Base-by-base conservation (phyloP, 2,888 invertebrate genomes). In the Nudaria mundana region DNA sequence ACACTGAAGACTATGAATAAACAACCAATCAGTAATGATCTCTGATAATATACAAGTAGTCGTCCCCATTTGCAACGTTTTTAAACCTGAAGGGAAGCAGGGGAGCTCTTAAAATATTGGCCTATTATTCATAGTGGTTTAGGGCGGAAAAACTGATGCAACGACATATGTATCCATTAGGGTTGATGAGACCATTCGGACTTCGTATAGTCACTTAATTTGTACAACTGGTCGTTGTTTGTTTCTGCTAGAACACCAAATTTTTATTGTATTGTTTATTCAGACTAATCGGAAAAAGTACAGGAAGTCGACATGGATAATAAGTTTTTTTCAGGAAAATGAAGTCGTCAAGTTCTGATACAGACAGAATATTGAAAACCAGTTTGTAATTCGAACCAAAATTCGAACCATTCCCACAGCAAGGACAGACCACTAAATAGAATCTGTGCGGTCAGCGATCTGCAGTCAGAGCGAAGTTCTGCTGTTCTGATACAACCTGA, bases 151-250 rank as follows among this genome's bases (percentile, higher is more conserved):
- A 76, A 70, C 69, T 80, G 78, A 79, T 81, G 76, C 78, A 79
- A 79, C 81, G 83, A 81, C 87, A 87, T 87, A 84, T 87, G 87
- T 78, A 85, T 81, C 85, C 86, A 85, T 87, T 87, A 86, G 76
- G 78, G 76, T 71, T 69, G 79, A 83, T 81, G 84, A 77, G 73
- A 80, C 78, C 73, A 76, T 75, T 73, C 73, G 74, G 71, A 78
- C 76, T 80, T 75, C 76, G 70, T 67, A 62, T 62, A 56, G 56
- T 56, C 58, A 71, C 75, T 80, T 80, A 80, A 79, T 81, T 79
- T 75, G 70, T 69, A 68, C 84, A 83, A 81, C 80, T 83, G 81
- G 76, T 58, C 64, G n/a, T 39, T 35, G 42, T 28, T 44, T 32
- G 43, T 46, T 25, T 3, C 11, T 11, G 5, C 5, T 3, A n/a